These are phyloP conservation scores for Acrocephalus arundinaceus DNA, from an alignment of 2,113 vertebrate species.

Conservation along the genomic window DNA sequence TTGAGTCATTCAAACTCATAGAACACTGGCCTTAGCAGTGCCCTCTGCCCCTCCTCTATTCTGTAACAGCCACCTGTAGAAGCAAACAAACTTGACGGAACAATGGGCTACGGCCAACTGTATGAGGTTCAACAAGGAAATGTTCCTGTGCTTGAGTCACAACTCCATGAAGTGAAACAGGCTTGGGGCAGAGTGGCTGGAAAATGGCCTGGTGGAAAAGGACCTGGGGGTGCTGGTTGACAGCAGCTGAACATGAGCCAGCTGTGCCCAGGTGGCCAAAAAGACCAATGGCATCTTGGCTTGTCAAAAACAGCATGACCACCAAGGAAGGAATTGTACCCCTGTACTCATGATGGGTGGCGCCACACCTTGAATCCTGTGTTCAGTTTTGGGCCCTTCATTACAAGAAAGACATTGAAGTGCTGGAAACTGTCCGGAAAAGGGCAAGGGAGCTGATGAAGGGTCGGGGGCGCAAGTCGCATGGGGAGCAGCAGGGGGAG, in stretches of 20 bases:
- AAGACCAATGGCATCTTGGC: neutral
- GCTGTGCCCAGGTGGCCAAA: too few species aligned
- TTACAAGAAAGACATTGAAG: neutral
- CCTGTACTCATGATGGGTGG: too few species aligned
- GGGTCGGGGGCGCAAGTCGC: neutral
- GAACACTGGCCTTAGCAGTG: neutral
- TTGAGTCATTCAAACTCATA: neutral
- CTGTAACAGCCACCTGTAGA: neutral
- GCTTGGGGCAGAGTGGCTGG: neutral
- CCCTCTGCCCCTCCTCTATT: neutral
- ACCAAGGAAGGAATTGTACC: neutral
- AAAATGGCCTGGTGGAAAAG: neutral
- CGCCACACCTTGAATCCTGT: neutral
- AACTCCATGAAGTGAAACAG: rapidly evolving
- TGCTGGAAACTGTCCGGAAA: rapidly evolving
- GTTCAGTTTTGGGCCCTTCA: neutral
- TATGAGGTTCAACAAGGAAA: neutral
- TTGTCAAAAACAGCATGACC: neutral
- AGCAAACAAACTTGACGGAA: rapidly evolving
- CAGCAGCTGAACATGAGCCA: neutral
- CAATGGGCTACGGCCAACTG: neutral
- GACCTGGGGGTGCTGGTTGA: neutral
- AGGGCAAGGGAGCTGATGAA: neutral
- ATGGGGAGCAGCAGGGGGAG: rapidly evolving
- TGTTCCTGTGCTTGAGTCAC: neutral